Evolutionary conservation across 2,113 vertebrate genomes (phyloP).

Genomic region (Spea bombifrons): DNA sequence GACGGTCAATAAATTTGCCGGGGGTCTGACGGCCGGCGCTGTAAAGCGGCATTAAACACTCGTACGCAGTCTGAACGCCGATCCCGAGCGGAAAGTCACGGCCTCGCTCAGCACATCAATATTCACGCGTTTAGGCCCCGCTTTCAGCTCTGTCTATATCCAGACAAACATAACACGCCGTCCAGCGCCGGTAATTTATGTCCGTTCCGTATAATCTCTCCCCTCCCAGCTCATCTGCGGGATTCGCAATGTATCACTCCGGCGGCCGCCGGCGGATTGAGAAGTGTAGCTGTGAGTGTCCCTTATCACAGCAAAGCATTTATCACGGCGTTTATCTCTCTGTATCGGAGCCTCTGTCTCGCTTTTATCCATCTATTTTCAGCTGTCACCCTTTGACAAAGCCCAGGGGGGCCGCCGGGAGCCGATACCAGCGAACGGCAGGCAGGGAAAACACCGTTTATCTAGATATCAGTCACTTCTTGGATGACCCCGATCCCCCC

Average conservation of each 20-base stretch:
- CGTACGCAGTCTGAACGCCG: not conserved
- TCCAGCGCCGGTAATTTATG: constrained; percentile 27
- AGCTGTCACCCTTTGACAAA: constrained; percentile 32
- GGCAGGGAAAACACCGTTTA: not conserved
- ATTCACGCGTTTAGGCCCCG: not conserved
- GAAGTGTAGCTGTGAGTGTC: constrained; percentile 46
- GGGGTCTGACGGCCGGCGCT: not conserved
- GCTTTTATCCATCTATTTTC: constrained; percentile 31
- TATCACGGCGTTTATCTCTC: constrained; percentile 36
- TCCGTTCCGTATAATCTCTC: constrained; percentile 36
- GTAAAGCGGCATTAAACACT: not conserved
- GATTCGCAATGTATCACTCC: constrained; percentile 45
- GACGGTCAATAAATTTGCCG: not conserved
- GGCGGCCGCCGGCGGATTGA: constrained; percentile 41
- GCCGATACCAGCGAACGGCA: not conserved
- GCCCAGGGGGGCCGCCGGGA: not conserved
- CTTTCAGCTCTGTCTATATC: not conserved
- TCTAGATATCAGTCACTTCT: too few relatives aligned
- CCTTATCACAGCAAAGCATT: constrained; percentile 41
- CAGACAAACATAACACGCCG: not conserved
- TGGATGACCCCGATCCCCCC: too few relatives aligned
- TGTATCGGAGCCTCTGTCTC: constrained; percentile 25
- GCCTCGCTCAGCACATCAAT: not conserved
- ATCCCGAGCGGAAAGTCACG: not conserved
- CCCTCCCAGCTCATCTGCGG: constrained; percentile 46